Evolutionary conservation across 1,140 invertebrate genomes (phyloP), one percentile per base, ranked within the genome.

Genomic region (Drosophila santomea): DNA sequence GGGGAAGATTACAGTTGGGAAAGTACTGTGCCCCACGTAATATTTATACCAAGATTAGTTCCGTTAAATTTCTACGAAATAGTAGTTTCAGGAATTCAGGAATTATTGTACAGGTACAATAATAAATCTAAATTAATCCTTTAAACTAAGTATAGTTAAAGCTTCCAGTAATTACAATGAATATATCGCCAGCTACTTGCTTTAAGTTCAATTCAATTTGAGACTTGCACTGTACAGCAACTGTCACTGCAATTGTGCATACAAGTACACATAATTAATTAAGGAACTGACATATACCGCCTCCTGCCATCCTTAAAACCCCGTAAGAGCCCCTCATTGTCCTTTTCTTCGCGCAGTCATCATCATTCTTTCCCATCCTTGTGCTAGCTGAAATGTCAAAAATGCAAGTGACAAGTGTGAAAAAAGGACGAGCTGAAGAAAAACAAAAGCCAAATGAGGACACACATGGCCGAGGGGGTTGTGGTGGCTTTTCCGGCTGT

Each of bases 391-490:
- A 88, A 86, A 86, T 86, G 83, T 86, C 83, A 88, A 86, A 86
- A 86, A 88, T 86, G 83, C 84, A 88, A 83, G 83, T 86, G 83
- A 86, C 83, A 86, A 86, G 83, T 86, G 83, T 86, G 83, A 86
- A 88, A 86, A 86, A 86, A 86, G 83, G 83, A 86, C 80, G 67
- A 86, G 59, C 79, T 67, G 58, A 79, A 63, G 62, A 83, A 86
- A 88, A 82, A 86, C 83, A 86, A 86, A 86, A 88, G 83, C 60
- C 76, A 83, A 69, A 62, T 43, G 62, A 69, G 72, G 41, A 74
- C 50, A 69, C 79, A 78, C 63, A 77, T 58, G 60, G 8, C 51
- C 38, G 4, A n/a, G 43, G 15, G 38, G 35, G 25, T 12, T 44
- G 64, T 35, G 62, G 25, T 47, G 36, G 20, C 23, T 50, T 71